Conservation (phyloP, 2,113 vertebrate species). For the Dromiciops gliroides region DNA sequence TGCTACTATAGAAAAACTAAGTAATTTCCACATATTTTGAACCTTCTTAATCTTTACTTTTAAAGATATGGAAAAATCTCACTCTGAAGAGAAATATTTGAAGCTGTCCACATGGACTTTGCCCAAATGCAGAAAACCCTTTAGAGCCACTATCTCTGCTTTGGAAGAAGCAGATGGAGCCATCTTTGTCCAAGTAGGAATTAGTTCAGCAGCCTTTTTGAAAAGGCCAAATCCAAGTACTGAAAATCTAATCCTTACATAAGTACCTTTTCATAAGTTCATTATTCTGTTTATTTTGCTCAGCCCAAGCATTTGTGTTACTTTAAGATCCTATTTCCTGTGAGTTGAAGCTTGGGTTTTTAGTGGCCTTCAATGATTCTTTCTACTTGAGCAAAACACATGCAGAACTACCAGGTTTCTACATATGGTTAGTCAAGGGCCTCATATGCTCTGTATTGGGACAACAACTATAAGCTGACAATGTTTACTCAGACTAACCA, state of each 20-base stretch:
- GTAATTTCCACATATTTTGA: background rate
- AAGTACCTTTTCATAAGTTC: background rate
- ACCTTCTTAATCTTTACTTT: background rate
- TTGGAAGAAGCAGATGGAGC: background rate
- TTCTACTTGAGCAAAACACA: background rate
- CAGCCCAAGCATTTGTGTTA: background rate
- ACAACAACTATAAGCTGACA: background rate
- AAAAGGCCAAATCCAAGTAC: background rate
- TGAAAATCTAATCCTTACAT: background rate
- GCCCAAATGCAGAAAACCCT: background rate
- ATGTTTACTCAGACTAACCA: background rate
- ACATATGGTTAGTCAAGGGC: background rate
- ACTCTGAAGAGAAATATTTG: background rate
- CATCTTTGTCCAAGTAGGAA: background rate
- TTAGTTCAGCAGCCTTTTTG: background rate
- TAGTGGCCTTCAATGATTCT: background rate
- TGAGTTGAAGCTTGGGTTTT: slow-evolving; percentile 5
- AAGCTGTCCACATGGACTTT: background rate
- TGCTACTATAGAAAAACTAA: background rate
- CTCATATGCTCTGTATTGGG: slow-evolving; percentile 6
- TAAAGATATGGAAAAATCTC: background rate
- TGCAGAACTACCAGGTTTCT: background rate
- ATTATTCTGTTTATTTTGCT: background rate
- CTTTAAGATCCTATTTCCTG: slow-evolving; percentile 7
- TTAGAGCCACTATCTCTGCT: background rate